Evolutionary conservation across 2,888 invertebrate species (phyloP).

Genomic region (Lydus trimaculatus): DNA sequence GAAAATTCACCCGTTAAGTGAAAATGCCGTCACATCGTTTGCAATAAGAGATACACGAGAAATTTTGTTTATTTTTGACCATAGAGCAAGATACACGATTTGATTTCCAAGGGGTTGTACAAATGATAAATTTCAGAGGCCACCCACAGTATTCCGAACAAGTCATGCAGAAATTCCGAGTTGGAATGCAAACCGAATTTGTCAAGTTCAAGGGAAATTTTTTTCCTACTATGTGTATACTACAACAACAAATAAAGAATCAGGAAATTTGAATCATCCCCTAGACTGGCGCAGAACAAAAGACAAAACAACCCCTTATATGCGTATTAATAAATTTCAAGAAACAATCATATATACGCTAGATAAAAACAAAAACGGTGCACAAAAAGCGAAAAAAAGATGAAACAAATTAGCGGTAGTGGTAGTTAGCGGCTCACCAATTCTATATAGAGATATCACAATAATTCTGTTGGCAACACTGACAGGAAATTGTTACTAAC

Average conservation of each 20-base stretch:
- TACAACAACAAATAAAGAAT: neutral
- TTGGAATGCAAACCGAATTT: slow-evolving; percentile 60
- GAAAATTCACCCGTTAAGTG: slow-evolving; percentile 44
- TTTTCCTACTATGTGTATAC: neutral
- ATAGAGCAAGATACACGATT: neutral
- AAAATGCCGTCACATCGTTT: slow-evolving; percentile 3
- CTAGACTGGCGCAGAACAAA: neutral
- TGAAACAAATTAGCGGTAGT: slow-evolving; percentile 44
- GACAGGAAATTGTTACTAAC: slow-evolving; percentile 27
- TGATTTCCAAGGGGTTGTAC: slow-evolving; percentile 27
- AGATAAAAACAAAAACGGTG: too few species aligned
- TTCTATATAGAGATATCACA: too few species aligned
- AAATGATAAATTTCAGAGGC: slow-evolving; percentile 48
- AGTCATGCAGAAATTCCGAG: slow-evolving; percentile 56
- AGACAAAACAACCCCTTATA: neutral
- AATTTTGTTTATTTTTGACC: neutral
- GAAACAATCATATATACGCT: neutral
- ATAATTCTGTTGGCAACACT: slow-evolving; percentile 13
- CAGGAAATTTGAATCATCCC: neutral
- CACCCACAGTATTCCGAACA: slow-evolving; percentile 45
- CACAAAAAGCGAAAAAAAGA: too few species aligned
- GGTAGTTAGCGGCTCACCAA: slow-evolving; percentile 49
- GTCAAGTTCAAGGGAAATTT: slow-evolving; percentile 48
- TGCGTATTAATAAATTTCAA: too few species aligned
- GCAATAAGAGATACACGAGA: neutral